These are phyloP conservation scores for Calliscelio sp. DNA, from an alignment of 2,888 invertebrate species.

Conservation along the genomic window DNA sequence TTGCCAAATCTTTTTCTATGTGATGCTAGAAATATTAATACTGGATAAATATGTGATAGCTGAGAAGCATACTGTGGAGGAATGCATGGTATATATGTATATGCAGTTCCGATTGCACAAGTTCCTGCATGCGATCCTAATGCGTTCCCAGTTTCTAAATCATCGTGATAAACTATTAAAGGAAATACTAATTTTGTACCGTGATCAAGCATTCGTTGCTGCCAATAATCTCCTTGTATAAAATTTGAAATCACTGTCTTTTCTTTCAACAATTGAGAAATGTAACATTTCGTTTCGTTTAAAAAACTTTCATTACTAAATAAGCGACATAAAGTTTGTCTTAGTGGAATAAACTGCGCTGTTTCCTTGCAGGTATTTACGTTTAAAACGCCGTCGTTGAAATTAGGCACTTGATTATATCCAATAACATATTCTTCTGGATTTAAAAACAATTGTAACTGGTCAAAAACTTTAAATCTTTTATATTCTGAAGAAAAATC, in stretches of 20 bases:
- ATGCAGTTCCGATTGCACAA: constrained; percentile 29
- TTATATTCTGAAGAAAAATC: constrained; percentile 41
- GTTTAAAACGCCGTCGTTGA: neutral
- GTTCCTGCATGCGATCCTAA: constrained; percentile 51
- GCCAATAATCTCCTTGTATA: constrained; percentile 58
- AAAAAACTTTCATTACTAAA: constrained; percentile 33
- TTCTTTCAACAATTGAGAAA: constrained; percentile 31
- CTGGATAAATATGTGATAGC: constrained; percentile 37
- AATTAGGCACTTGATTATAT: neutral
- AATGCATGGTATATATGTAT: constrained; percentile 35
- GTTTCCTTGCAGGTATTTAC: neutral
- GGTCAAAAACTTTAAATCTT: constrained; percentile 23
- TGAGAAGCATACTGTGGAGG: constrained; percentile 36
- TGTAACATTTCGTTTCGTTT: constrained; percentile 10
- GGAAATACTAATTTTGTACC: constrained; percentile 32
- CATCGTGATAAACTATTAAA: constrained; percentile 10
- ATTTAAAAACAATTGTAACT: constrained; percentile 19
- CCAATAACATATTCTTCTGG: constrained; percentile 46
- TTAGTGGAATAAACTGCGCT: constrained; percentile 43
- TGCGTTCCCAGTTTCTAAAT: constrained; percentile 18
- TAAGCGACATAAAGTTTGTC: constrained; percentile 30
- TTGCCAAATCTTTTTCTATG: constrained; percentile 62
- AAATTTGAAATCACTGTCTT: constrained; percentile 36
- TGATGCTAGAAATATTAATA: constrained; percentile 30
- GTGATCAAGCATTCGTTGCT: constrained; percentile 5